phyloP scores from a whole-genome alignment of 1,140 invertebrate species.

The Zaprionus vittiger region DNA sequence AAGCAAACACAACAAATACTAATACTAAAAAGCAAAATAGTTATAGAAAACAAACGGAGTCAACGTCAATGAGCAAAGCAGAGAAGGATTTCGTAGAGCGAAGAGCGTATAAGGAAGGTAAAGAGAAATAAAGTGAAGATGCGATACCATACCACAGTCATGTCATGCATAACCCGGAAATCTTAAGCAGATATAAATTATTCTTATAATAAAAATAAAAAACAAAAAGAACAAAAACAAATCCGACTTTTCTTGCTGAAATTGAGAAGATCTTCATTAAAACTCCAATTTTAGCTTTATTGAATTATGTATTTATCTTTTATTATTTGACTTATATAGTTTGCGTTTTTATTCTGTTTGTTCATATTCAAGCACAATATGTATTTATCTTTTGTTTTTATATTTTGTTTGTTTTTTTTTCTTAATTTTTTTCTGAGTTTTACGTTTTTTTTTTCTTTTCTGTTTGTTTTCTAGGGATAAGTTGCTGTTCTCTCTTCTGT shows the following conservation, averaged over 20 bases:
- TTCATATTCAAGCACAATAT: constrained; percentile 83
- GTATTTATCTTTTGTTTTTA: constrained; percentile 58
- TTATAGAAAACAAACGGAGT: constrained; percentile 12
- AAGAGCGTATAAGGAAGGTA: constrained; percentile 24
- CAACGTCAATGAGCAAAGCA: constrained; percentile 46
- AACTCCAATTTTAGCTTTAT: constrained; percentile 61
- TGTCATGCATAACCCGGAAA: constrained; percentile 73
- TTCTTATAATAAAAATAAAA: constrained; percentile 83
- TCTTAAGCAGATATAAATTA: constrained; percentile 83
- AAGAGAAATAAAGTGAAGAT: constrained; percentile 29
- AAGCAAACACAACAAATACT: constrained; percentile 20
- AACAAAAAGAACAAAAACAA: constrained; percentile 45
- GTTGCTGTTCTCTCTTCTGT: constrained; percentile 38
- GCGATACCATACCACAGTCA: constrained; percentile 81
- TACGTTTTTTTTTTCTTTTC: constrained; percentile 73
- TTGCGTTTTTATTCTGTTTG: constrained; percentile 65
- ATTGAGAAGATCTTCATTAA: background rate
- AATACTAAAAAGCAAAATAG: constrained; percentile 6
- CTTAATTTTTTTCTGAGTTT: constrained; percentile 62
- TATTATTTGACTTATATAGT: constrained; percentile 83
- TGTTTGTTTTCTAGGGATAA: constrained; percentile 63
- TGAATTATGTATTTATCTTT: constrained; percentile 83
- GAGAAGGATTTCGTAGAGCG: constrained; percentile 2
- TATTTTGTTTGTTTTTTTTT: constrained; percentile 64
- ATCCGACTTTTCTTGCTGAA: constrained; percentile 1